Base-by-base conservation (phyloP, 2,113 vertebrate species). In the Hemiscyllium ocellatum region DNA sequence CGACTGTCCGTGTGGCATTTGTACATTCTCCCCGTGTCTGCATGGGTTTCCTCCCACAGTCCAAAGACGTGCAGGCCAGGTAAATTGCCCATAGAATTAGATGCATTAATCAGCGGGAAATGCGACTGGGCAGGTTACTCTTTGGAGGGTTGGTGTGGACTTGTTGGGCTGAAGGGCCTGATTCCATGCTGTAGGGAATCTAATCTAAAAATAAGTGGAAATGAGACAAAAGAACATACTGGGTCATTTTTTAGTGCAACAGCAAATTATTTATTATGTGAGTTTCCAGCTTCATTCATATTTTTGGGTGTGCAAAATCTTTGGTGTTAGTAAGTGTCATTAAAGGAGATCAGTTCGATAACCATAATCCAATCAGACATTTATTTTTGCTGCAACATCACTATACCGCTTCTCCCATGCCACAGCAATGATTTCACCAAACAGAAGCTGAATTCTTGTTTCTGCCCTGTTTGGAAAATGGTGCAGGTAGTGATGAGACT, bases 171-270 rank as follows among this genome's bases (percentile, higher is more conserved):
- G 42, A 47, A 47, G 42, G 42, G 42, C 42, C 42, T 47, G 42
- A 47, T 47, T 47, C 42, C 42, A 47, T 1, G 42, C 42, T 47
- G 42, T 47, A 47, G 42, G 42, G 42, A 47, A 47, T 47, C 42
- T 47, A 47, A 47, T 47, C 42, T 47, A 47, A 47, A 47, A 47
- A 47, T 47, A 47, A 83, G 37, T 83, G 80, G 15, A 83, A 83
- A 42, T 83, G 19, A 83, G 80, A 3, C 47, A 1, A 83, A 80
- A 80, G 76, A 7, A 70, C 96, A 87, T 85, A 8, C 95, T 91
- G 95, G 17, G 19, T 95, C 96, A 96, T 29, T 68, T 47, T 96
- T 95, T 80, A 17, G 76, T 42, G 4, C 37, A 83, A 42, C 37
- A 42, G 17, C 80, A 83, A 76, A 76, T 33, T 76, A 76, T 12